phyloP scores from a whole-genome alignment of 2,797 vertebrate species.

The Acanthurus lineatus region DNA sequence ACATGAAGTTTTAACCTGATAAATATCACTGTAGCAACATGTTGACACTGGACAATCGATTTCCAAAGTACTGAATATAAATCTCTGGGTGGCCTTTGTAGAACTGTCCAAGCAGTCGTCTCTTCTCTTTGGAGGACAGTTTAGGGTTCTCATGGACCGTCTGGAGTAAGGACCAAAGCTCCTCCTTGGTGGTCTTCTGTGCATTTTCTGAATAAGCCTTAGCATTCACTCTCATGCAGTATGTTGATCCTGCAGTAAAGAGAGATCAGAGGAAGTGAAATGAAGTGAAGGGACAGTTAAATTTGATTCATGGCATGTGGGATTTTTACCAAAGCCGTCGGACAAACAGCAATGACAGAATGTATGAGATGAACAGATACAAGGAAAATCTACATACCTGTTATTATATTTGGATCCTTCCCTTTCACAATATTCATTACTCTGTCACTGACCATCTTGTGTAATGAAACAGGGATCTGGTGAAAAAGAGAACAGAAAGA shows the following conservation, averaged over 20 bases:
- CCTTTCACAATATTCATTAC: slow-evolving; percentile 91
- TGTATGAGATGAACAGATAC: background rate
- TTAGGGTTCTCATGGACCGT: slow-evolving; percentile 92
- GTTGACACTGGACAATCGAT: slow-evolving; percentile 86
- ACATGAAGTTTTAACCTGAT: slow-evolving; percentile 39
- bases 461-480: slow-evolving; percentile 92
- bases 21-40: slow-evolving; percentile 68
- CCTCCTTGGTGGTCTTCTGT: slow-evolving; percentile 91
- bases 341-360: background rate
- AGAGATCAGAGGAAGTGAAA: background rate
- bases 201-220: slow-evolving; percentile 83
- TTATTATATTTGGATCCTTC: slow-evolving; percentile 86
- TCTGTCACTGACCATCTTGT: slow-evolving; percentile 95
- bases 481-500: slow-evolving; percentile 17
- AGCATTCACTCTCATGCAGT: slow-evolving; percentile 87
- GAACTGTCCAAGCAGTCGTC: slow-evolving; percentile 92
- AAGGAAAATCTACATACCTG: slow-evolving; percentile 83
- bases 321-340: background rate
- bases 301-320: background rate
- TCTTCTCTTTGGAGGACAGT: slow-evolving; percentile 92
- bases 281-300: background rate
- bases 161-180: slow-evolving; percentile 89
- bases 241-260: slow-evolving; percentile 85
- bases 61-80: slow-evolving; percentile 95
- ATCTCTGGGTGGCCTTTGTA: slow-evolving; percentile 93